These are phyloP conservation scores for Nomada ferruginata DNA, from an alignment of 2,888 invertebrate genomes.

Conservation along the genomic window DNA sequence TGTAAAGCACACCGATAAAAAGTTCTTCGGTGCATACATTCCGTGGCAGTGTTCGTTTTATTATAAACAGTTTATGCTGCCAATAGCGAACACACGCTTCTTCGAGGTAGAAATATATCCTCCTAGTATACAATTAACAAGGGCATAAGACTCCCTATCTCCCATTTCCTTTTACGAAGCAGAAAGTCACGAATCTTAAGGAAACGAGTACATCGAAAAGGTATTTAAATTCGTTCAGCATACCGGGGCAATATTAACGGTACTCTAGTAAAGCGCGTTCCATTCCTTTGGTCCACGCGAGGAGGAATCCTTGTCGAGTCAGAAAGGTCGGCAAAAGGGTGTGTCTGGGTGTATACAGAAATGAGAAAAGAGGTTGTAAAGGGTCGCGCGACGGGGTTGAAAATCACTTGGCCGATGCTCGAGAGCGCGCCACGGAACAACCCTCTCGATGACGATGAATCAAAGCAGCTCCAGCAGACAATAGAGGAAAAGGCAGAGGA, in stretches of 20 bases:
- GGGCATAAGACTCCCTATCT: too few species aligned
- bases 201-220: neutral
- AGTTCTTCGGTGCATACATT: neutral
- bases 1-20: neutral
- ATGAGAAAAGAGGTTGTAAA: conserved; percentile 61
- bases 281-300: neutral
- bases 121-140: neutral
- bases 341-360: conserved; percentile 44
- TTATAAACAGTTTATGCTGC: neutral
- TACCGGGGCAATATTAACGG: neutral
- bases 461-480: conserved; percentile 63
- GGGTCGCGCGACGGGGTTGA: conserved; percentile 66
- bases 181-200: neutral
- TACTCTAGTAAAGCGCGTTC: neutral
- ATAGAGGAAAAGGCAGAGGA: conserved; percentile 33
- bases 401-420: conserved; percentile 74
- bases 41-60: neutral
- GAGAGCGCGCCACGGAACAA: conserved; percentile 66
- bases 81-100: neutral
- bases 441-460: conserved; percentile 75
- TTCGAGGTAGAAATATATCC: neutral
- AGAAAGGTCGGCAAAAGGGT: conserved; percentile 28
- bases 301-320: conserved; percentile 2
- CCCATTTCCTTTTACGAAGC: neutral
- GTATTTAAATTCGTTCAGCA: neutral